Base-by-base conservation (phyloP, 2,113 vertebrate species). In the Jaculus jaculus region DNA sequence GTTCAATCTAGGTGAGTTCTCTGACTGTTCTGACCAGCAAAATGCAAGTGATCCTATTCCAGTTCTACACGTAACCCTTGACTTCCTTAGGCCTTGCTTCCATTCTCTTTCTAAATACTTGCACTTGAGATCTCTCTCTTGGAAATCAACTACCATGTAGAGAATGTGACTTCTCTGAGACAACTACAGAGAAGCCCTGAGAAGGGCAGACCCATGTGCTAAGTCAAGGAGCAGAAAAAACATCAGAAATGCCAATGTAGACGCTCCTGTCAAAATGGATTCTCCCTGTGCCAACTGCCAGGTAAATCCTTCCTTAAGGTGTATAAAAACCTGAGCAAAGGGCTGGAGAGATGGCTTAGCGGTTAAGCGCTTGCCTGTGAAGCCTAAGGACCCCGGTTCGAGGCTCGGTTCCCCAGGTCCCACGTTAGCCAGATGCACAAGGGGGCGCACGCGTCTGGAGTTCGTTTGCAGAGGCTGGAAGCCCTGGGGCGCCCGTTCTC, bases 321-420 rank as follows among this genome's bases (percentile, higher is more conserved):
- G 81, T 30, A 54, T 73, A 85, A 86, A 89, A 86, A 47, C 58
- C 72, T 34, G n/a, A n/a, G n/a, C n/a, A n/a, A n/a, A n/a, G n/a
- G n/a, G n/a, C n/a, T n/a, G n/a, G n/a, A n/a, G n/a, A n/a, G n/a
- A n/a, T n/a, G n/a, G n/a, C n/a, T n/a, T n/a, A n/a, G n/a, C n/a
- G n/a, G n/a, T n/a, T n/a, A n/a, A n/a, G n/a, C n/a, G n/a, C n/a
- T n/a, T n/a, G n/a, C n/a, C n/a, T n/a, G n/a, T n/a, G n/a, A n/a
- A n/a, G n/a, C n/a, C n/a, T n/a, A n/a, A n/a, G n/a, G n/a, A n/a
- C n/a, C n/a, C n/a, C n/a, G n/a, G n/a, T n/a, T n/a, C n/a, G n/a
- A n/a, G n/a, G n/a, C n/a, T n/a, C n/a, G n/a, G n/a, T n/a, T n/a
- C n/a, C n/a, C n/a, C n/a, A n/a, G n/a, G n/a, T n/a, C n/a, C n/a